A percentile compares a stretch with the other conserved stretches of the same genome.
Conservation (phyloP, 2,113 vertebrate genomes). For the Scophthalmus maximus region DNA sequence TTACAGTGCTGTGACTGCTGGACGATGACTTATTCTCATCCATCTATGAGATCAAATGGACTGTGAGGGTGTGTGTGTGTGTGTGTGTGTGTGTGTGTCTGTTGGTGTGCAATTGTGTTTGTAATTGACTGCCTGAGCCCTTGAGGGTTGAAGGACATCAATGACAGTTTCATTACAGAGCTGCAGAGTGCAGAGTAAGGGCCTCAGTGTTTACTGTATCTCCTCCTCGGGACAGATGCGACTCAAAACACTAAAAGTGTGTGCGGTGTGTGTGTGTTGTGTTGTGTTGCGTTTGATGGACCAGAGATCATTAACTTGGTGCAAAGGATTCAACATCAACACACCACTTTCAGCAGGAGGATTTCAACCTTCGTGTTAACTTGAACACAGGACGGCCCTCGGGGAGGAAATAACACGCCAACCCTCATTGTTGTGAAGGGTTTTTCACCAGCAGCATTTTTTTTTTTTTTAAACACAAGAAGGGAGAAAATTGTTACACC, state of each 20-base stretch:
- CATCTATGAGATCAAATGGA: conserved; percentile 32
- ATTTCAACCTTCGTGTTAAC: conserved; percentile 2
- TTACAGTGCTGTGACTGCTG: not conserved
- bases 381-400: conserved; percentile 28
- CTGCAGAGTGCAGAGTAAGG: conserved; percentile 21
- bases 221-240: not conserved
- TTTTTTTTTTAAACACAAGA: conserved; percentile 10
- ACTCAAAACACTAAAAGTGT: conserved; percentile 1
- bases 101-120: conserved; percentile 28
- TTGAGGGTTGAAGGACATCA: conserved; percentile 55
- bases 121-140: conserved; percentile 50
- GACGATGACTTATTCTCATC: conserved; percentile 23
- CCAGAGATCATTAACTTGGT: not conserved
- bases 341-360: not conserved
- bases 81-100: conserved; percentile 21
- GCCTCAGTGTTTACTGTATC: conserved; percentile 5
- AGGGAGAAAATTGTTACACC: conserved; percentile 1
- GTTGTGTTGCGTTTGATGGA: not conserved
- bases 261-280: too few relatives aligned
- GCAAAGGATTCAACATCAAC: not conserved
- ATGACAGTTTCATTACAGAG: conserved; percentile 53
- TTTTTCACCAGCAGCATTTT: conserved; percentile 34
- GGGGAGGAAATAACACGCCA: conserved; percentile 36
- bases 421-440: conserved; percentile 42
- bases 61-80: conserved; percentile 10